Evolutionary conservation across 2,888 invertebrate genomes (phyloP).

Genomic region (Nomada fucata): DNA sequence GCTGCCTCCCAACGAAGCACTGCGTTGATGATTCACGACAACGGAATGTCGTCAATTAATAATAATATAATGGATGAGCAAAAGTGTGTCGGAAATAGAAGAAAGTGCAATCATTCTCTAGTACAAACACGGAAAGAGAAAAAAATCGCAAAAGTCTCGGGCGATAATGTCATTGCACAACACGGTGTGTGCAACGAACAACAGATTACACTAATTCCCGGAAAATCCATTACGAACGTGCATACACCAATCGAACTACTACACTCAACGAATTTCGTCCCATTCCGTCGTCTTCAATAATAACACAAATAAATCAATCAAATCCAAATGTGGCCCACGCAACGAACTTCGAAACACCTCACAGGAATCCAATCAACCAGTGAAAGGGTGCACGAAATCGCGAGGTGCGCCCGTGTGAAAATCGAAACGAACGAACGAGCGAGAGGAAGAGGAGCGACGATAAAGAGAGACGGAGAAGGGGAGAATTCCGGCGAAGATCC

Average conservation of each 20-base stretch:
- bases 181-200: background rate
- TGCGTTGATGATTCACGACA: no score
- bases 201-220: conserved; percentile 6
- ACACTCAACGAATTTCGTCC: no score
- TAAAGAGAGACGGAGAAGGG: conserved; percentile 11
- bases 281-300: no score
- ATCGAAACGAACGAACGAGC: background rate
- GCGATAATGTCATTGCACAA: conserved; percentile 23
- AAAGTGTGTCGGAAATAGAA: no score
- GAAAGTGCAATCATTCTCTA: background rate
- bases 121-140: conserved; percentile 1
- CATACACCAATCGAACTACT: background rate
- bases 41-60: no score
- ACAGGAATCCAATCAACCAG: background rate
- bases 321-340: no score
- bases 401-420: background rate
- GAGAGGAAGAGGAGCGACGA: conserved; percentile 24
- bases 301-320: no score
- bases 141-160: background rate
- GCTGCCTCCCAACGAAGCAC: no score
- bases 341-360: background rate
- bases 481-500: conserved; percentile 20
- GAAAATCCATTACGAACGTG: background rate
- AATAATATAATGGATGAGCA: no score
- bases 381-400: background rate